Percentiles rank a stretch among this genome's conserved stretches.
These are phyloP conservation scores for Columba janthina DNA, from an alignment of 2,113 vertebrate species.

Conservation along the genomic window DNA sequence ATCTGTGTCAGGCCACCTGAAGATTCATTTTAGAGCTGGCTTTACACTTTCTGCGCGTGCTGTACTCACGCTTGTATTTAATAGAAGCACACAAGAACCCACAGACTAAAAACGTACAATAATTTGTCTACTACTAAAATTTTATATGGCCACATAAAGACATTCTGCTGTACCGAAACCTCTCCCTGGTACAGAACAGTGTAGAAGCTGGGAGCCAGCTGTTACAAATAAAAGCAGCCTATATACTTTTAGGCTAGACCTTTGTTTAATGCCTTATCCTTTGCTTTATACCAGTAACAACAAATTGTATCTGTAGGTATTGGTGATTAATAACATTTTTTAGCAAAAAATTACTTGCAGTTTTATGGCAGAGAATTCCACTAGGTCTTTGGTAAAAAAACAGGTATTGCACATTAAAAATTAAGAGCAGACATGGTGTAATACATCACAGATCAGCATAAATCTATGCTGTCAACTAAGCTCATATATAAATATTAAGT, in stretches of 20 bases:
- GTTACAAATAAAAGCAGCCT: slow-evolving; percentile 13
- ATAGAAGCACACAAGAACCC: neutral
- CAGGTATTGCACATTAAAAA: neutral
- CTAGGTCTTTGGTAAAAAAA: neutral
- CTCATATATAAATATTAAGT: neutral
- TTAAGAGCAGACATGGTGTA: neutral
- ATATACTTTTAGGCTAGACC: neutral
- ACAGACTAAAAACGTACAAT: neutral
- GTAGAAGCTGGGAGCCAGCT: neutral
- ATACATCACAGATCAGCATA: slow-evolving; percentile 10
- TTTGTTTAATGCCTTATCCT: neutral
- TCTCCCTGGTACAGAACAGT: neutral
- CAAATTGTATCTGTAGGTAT: neutral
- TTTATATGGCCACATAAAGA: slow-evolving; percentile 36
- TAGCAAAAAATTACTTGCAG: neutral
- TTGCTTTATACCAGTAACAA: neutral
- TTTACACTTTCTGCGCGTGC: neutral
- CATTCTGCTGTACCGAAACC: slow-evolving; percentile 24
- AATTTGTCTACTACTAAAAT: slow-evolving; percentile 41
- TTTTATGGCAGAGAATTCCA: neutral
- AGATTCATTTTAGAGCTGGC: neutral
- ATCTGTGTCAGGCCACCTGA: neutral
- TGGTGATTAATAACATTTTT: neutral
- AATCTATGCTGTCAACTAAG: slow-evolving; percentile 2
- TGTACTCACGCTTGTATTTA: neutral